phyloP scores from a whole-genome alignment of 2,797 vertebrate species.

The Bradypodion pumilum region DNA sequence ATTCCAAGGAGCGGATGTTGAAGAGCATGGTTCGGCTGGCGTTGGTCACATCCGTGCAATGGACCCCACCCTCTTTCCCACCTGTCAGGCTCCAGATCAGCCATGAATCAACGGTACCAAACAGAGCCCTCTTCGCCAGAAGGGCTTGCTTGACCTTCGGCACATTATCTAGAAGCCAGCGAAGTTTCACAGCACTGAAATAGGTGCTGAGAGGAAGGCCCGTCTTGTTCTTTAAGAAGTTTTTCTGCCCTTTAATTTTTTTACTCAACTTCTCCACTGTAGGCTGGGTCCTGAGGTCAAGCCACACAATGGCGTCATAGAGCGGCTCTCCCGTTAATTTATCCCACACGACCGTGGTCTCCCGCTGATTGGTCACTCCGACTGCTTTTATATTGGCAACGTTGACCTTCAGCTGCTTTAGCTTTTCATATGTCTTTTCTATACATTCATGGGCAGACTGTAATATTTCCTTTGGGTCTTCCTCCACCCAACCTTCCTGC shows the following conservation, averaged over 20 bases:
- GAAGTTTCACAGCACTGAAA: conserved; percentile 97
- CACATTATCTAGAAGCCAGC: conserved; percentile 97
- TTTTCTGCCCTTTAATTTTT: conserved; percentile 89
- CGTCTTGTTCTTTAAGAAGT: conserved; percentile 85
- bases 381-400: no score
- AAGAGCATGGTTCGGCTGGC: conserved; percentile 98
- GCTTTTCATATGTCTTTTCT: no score
- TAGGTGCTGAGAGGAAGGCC: conserved; percentile 98
- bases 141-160: conserved; percentile 85
- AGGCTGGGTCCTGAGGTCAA: conserved; percentile 96
- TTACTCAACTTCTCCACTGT: conserved; percentile 93
- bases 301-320: no score
- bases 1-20: conserved; percentile 95
- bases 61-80: conserved; percentile 88
- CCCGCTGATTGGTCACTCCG: no score
- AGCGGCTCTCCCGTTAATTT: no score
- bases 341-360: no score
- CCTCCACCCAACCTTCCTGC: no score
- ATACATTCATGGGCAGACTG: no score
- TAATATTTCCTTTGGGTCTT: no score
- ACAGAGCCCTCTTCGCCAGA: conserved; percentile 87
- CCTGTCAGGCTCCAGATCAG: conserved; percentile 98
- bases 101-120: conserved; percentile 97
- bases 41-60: conserved; percentile 97
- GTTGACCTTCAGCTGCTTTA: no score